Percentiles rank a stretch among this genome's conserved stretches.
Evolutionary conservation across 2,113 vertebrate species (phyloP).

Genomic region (Holacanthus passer): DNA sequence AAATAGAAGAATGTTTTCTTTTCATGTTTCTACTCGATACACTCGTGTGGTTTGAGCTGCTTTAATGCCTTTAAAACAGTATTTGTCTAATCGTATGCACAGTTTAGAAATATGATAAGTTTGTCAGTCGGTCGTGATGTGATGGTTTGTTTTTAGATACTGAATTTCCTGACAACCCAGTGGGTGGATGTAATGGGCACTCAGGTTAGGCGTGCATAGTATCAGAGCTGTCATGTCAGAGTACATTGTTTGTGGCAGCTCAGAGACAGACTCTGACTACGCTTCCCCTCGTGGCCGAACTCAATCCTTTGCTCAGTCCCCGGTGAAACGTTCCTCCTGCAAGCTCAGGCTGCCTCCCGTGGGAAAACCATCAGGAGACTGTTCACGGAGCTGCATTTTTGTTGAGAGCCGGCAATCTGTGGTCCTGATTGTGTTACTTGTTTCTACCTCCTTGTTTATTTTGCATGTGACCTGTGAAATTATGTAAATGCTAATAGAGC

Average conservation of each 20-base stretch:
- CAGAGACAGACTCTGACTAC: slow-evolving; percentile 53
- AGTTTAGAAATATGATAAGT: slow-evolving; percentile 61
- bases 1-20: slow-evolving; percentile 8
- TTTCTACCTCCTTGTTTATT: slow-evolving; percentile 53
- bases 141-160: slow-evolving; percentile 70
- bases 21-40: not conserved
- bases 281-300: slow-evolving; percentile 61
- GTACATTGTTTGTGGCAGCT: slow-evolving; percentile 70
- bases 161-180: slow-evolving; percentile 36
- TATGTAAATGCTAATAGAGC: slow-evolving; percentile 62
- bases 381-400: slow-evolving; percentile 33
- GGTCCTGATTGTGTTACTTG: slow-evolving; percentile 52
- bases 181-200: slow-evolving; percentile 39
- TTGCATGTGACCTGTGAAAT: slow-evolving; percentile 73
- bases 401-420: slow-evolving; percentile 47
- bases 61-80: slow-evolving; percentile 21
- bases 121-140: slow-evolving; percentile 29
- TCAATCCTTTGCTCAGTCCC: slow-evolving; percentile 43
- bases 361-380: slow-evolving; percentile 49
- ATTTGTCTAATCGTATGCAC: slow-evolving; percentile 47
- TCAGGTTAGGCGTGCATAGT: slow-evolving; percentile 30
- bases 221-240: slow-evolving; percentile 57
- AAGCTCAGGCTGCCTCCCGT: slow-evolving; percentile 32
- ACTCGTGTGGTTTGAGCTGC: not conserved
- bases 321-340: slow-evolving; percentile 67